phyloP scores from a whole-genome alignment of 2,113 vertebrate genomes.

The Leucoraja erinaceus region DNA sequence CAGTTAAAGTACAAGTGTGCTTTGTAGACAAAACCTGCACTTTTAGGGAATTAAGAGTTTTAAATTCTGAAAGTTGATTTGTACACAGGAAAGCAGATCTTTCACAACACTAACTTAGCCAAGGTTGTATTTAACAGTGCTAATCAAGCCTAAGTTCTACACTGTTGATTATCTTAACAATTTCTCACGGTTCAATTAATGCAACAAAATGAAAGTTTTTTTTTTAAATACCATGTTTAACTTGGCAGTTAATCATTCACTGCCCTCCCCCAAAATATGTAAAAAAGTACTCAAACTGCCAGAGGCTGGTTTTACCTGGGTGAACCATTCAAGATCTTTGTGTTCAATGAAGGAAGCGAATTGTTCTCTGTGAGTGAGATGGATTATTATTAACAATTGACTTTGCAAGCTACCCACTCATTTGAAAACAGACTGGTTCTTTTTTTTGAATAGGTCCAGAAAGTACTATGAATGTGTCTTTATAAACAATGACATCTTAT shows the following conservation, averaged over 20 bases:
- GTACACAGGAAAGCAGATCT: background rate
- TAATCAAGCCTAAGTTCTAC: background rate
- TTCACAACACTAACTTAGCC: background rate
- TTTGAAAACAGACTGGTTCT: background rate
- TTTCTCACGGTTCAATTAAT: background rate
- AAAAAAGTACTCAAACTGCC: background rate
- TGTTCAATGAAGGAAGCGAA: background rate
- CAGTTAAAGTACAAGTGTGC: background rate
- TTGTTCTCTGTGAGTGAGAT: background rate
- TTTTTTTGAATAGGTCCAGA: constrained; percentile 1
- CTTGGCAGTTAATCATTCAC: background rate
- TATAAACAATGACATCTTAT: background rate
- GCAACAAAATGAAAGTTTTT: background rate
- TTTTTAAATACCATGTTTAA: too few species aligned
- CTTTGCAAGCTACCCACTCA: background rate
- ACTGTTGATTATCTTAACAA: background rate
- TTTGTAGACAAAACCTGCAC: background rate
- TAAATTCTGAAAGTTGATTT: background rate
- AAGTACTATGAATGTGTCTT: too few species aligned
- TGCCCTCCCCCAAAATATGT: background rate
- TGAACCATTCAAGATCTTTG: background rate
- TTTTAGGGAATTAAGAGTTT: background rate
- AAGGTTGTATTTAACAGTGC: background rate
- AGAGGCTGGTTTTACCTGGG: background rate
- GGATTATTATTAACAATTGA: constrained; percentile 8